A percentile compares a stretch with the other conserved stretches of the same genome.
phyloP scores from a whole-genome alignment of 2,888 invertebrate genomes.

The Ormyrus nitidulus region DNA sequence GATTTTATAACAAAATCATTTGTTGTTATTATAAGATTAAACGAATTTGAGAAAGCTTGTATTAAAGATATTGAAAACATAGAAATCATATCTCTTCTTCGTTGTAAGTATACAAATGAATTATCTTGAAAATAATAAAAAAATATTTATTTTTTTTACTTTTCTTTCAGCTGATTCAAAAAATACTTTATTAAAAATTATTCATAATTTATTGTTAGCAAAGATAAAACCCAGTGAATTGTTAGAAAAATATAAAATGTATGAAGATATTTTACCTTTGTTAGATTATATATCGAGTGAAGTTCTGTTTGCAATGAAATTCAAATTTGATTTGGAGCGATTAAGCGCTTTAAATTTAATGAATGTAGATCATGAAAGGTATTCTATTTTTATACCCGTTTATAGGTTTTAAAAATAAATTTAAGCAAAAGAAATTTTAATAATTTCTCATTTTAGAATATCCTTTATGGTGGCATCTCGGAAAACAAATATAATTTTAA shows the following conservation, averaged over 20 bases:
- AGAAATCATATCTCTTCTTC: conserved; percentile 61
- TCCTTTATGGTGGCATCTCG: conserved; percentile 62
- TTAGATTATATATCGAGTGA: conserved; percentile 63
- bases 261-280: conserved; percentile 63
- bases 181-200: conserved; percentile 60
- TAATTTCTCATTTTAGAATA: conserved; percentile 61
- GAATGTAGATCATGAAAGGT: conserved; percentile 63
- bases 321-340: conserved; percentile 65
- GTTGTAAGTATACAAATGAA: conserved; percentile 58
- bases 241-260: conserved; percentile 56
- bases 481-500: conserved; percentile 64
- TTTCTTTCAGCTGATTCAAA: conserved; percentile 58
- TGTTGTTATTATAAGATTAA: conserved; percentile 60
- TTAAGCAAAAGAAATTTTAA: neutral
- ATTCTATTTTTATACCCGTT: conserved; percentile 39
- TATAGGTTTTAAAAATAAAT: conserved; percentile 59
- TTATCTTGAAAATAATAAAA: conserved; percentile 8
- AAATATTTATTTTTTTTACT: conserved; percentile 31
- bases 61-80: conserved; percentile 58
- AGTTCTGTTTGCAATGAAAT: conserved; percentile 65
- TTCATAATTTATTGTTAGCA: conserved; percentile 63
- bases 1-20: conserved; percentile 66
- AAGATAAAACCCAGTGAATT: conserved; percentile 60
- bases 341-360: conserved; percentile 62
- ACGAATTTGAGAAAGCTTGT: conserved; percentile 43